These are phyloP conservation scores for Danionella dracula DNA, from an alignment of 2,797 vertebrate species.

Conservation along the genomic window DNA sequence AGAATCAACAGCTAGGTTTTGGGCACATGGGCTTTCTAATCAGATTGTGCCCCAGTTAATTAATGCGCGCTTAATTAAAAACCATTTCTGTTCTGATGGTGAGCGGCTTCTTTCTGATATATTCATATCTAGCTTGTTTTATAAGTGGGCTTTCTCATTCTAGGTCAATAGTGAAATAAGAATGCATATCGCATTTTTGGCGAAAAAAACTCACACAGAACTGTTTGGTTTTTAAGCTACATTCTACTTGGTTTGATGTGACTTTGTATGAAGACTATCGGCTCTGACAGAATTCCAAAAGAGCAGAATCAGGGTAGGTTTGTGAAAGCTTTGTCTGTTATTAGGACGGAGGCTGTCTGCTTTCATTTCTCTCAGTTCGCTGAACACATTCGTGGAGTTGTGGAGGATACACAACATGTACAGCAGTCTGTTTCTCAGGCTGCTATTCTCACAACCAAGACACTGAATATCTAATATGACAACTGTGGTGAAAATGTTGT, in stretches of 20 bases:
- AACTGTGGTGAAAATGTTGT: background rate
- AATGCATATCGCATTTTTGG: too few species aligned
- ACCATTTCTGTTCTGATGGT: too few species aligned
- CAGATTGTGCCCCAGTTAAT: too few species aligned
- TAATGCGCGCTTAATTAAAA: too few species aligned
- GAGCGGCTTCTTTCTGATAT: too few species aligned
- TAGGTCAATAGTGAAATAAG: too few species aligned
- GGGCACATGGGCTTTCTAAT: too few species aligned
- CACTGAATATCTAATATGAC: background rate
- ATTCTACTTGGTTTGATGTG: constrained; percentile 18
- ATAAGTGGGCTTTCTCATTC: too few species aligned
- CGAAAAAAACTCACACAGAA: constrained; percentile 7
- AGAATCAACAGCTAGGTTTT: too few species aligned
- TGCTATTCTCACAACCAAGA: background rate
- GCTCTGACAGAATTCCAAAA: constrained; percentile 17
- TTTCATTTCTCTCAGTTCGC: constrained; percentile 25
- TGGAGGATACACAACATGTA: background rate
- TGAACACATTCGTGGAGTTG: background rate
- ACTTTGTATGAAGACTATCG: constrained; percentile 22
- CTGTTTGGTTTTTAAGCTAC: background rate
- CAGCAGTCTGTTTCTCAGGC: background rate
- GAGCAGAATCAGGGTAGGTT: constrained; percentile 5
- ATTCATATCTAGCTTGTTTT: too few species aligned
- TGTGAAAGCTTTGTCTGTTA: constrained; percentile 25
- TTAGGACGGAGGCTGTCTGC: constrained; percentile 20